Evolutionary conservation across 2,113 vertebrate genomes (phyloP).

Genomic region (mouse (Mus musculus)): GRCm39 chr12:50922501-50923000

Average conservation of each 20-base stretch:
- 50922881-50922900: not conserved
- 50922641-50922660: conserved; percentile 17
- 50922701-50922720: not conserved
- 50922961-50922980: not conserved
- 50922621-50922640: not conserved
- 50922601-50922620: not conserved
- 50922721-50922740: not conserved
- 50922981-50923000: not conserved
- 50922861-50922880: conserved; percentile 32
- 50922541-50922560: not conserved
- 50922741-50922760: not conserved
- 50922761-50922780: not conserved
- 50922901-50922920: conserved; percentile 37
- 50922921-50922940: not conserved
- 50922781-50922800: conserved; percentile 12
- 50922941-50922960: not conserved
- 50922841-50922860: not conserved
- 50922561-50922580: not conserved
- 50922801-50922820: conserved; percentile 12
- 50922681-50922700: too few relatives aligned
- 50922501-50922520: not conserved
- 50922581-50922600: not conserved
- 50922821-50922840: conserved; percentile 8
- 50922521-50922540: not conserved
- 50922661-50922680: not conserved